Evolutionary conservation across 1,140 invertebrate species (phyloP), one percentile per base, ranked within the genome.

Genomic region (Eupristina koningsbergeri): DNA sequence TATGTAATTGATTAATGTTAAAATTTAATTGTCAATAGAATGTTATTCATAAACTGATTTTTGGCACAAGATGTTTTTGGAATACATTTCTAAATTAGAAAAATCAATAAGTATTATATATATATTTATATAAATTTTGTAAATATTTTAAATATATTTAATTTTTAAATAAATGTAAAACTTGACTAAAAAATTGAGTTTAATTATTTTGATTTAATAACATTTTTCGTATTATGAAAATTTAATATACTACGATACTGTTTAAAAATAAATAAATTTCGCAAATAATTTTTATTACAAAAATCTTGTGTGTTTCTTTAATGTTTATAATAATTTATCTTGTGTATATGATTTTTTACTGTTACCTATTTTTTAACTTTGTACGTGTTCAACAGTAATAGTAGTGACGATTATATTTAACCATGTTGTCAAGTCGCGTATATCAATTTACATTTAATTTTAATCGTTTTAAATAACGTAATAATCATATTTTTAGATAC

Each of bases 101-200:
- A 31, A 8, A 29, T 29, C 8, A 36, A 69, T 69, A 69, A 36
- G 3, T 13, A 39, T 31, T 39, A 36, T 39, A 41, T 17, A 80
- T 79, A 67, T 80, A 85, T 34, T 83, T 50, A 80, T 78, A 80
- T 64, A 71, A 75, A 74, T 74, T 85, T 85, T 86, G 45, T 85
- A 80, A 84, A 85, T 84, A 82, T 61, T 81, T 77, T 86, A 83
- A 84, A 82, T 85, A 85, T 71, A 86, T 84, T 63, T 34, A 84
- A 41, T 79, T 79, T 69, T 45, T 26, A 67, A 63, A 39, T 63
- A 78, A 45, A 3, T 76, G 31, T 8, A 78, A 61, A 63, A 78
- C 41, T 71, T 17, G 39, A 34, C 69, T 11, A 29, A 58, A 5
- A 58, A 73, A 73, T 73, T 58, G 5, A 71, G 71, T 53, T 58